Base-by-base conservation (phyloP, 1,140 invertebrate genomes). In the Drosophila virilis region DNA sequence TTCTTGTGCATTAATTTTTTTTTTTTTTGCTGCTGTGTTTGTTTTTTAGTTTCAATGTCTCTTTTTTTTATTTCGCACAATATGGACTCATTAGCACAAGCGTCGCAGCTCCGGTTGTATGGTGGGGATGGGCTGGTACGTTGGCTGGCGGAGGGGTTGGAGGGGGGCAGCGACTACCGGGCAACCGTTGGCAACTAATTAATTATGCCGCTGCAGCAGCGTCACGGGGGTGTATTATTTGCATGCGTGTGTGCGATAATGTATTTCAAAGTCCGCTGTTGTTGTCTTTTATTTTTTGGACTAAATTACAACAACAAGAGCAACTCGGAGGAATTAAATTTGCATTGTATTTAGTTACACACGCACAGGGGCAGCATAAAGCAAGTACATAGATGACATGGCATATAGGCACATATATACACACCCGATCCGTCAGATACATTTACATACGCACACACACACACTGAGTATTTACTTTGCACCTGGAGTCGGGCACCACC, bases 271-370 rank as follows among this genome's bases (percentile, higher is more conserved):
- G 51, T 55, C 15, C 64, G n/a, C 13, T 76, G 40, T 57, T 81
- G 32, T 40, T 64, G 48, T 59, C n/a, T 50, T 60, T 43, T 35
- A 62, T 86, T 81, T 86, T 67, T 86, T 67, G 61, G 79, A 65
- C 67, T 89, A 76, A 85, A 82, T 83, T 75, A 84, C 74, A 65
- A 61, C 40, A 62, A 40, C 38, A 59, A 60, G 12, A 69, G 55
- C 57, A 61, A 58, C 42, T 12, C 43, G 54, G 12, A 42, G 15
- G 32, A 76, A 82, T 61, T 40, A 89, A 86, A 86, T 86, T 86
- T 88, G 83, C 83, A 89, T 88, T 88, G 83, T 88, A 88, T 88
- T 89, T 89, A 80, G 84, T 88, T 88, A 86, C 83, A 79, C 83
- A 86, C 83, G 83, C 83, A 86, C 72, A 85, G 66, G 77, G 12